Evolutionary conservation across 2,113 vertebrate species (phyloP), one percentile per base, ranked within the genome.

Genomic region (Nothocercus nigrocapillus): DNA sequence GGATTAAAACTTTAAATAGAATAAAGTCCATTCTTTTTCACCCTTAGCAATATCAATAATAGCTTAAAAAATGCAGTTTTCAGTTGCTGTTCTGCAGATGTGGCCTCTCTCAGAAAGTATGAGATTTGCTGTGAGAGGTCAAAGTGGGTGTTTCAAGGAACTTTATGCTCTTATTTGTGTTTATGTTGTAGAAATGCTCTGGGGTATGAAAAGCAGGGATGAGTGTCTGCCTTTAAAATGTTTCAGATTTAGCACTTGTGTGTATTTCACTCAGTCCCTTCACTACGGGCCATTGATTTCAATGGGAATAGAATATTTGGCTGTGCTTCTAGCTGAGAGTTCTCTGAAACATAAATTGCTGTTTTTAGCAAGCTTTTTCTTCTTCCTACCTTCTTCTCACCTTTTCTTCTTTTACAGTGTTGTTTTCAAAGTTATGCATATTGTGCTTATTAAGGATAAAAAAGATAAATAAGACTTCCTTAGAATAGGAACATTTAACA

Each of bases 401-500:
- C 54, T 32, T 56, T 18, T 81, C 45, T 68, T 54, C 22, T 11
- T 89, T 85, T 96, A 38, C 53, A 34, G 72, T 6, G 6, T 3
- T 67, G 20, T 44, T 62, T 95, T 78, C 78, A 75, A 94, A 89
- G 61, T 88, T 85, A 51, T 24, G 40, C 16, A 7, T 79, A 51
- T 89, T 90, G 30, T 69, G 49, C 82, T 77, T 92, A 67, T 79
- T 85, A 82, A 91, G 80, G 62, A 53, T 36, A 36, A 36, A 36
- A 36, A 36, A 36, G 36, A 36, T 51, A 87, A 82, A 40, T 89
- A 85, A 66, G 44, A 18, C 34, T 86, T 47, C 20, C 62, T 95
- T 94, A 91, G 70, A 92, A 84, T 70, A 70, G 56, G n/a, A 87
- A 14, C 30, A 75, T 89, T 84, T 75, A 75, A 34, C 24, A 75